Conservation (phyloP, 2,888 invertebrate genomes). For the Nineta flava region DNA sequence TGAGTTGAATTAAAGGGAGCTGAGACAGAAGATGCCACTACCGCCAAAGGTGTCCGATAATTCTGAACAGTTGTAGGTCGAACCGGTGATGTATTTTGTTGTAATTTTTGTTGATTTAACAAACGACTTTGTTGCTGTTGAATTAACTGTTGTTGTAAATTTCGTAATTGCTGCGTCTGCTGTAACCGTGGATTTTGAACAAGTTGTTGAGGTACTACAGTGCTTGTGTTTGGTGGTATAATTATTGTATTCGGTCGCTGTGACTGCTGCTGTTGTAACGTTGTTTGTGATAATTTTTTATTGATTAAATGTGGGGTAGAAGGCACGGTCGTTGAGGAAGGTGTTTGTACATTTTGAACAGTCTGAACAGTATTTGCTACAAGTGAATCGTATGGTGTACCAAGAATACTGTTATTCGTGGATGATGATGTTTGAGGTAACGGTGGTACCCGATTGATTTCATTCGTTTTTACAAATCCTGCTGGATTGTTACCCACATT, state of each 20-base stretch:
- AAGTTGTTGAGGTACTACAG: not conserved
- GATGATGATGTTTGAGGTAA: not conserved
- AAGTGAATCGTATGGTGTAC: not conserved
- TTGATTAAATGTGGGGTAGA: not conserved
- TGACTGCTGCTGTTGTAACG: not conserved
- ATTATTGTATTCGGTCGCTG: not conserved
- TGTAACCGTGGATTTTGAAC: not conserved
- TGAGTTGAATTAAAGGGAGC: slow-evolving; percentile 13
- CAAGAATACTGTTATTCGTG: not conserved
- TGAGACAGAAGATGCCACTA: slow-evolving; percentile 5
- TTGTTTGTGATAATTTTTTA: no score
- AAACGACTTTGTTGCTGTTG: slow-evolving; percentile 23
- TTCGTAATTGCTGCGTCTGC: slow-evolving; percentile 8
- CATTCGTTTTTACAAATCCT: slow-evolving; percentile 15
- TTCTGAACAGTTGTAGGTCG: slow-evolving; percentile 24
- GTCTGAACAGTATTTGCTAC: slow-evolving; percentile 1
- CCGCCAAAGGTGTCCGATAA: slow-evolving; percentile 10
- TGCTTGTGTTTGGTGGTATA: not conserved
- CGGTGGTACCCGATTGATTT: not conserved
- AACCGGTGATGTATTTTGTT: slow-evolving; percentile 28
- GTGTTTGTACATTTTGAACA: not conserved
- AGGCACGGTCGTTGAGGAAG: slow-evolving; percentile 2
- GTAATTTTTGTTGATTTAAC: slow-evolving; percentile 16
- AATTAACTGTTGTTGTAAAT: slow-evolving; percentile 20
- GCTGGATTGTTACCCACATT: not conserved